Conservation (phyloP, 2,888 invertebrate species). For the Macaria notata region DNA sequence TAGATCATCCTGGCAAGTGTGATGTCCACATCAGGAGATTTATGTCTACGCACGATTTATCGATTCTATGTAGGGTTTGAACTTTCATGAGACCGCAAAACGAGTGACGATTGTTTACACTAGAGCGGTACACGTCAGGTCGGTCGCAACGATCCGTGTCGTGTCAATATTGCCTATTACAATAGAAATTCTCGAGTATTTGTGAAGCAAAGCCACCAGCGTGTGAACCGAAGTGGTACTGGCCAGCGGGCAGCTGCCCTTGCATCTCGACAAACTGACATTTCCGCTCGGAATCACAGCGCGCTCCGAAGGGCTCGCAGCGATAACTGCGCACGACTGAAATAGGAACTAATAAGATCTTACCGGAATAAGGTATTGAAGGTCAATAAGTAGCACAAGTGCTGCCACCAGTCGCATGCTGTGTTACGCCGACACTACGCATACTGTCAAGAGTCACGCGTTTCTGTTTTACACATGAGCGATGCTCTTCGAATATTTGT, state of each 20-base stretch:
- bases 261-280: conserved; percentile 67
- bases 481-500: conserved; percentile 49
- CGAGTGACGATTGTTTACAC: no score
- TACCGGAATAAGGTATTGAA: no score
- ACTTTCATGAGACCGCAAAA: no score
- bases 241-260: conserved; percentile 37
- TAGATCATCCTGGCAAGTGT: conserved; percentile 17
- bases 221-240: conserved; percentile 58
- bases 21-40: no score
- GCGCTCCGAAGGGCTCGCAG: conserved; percentile 44
- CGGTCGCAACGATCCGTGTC: conserved; percentile 39
- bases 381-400: no score
- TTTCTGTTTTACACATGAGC: conserved; percentile 44
- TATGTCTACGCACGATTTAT: no score
- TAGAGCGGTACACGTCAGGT: no score
- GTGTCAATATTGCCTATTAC: conserved; percentile 59
- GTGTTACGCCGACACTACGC: conserved; percentile 35
- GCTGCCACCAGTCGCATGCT: no score
- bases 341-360: no score
- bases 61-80: no score
- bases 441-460: conserved; percentile 43
- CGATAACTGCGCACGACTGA: no score
- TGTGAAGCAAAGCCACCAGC: conserved; percentile 53
- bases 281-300: conserved; percentile 63
- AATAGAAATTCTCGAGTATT: conserved; percentile 51